Evolutionary conservation across 2,888 invertebrate species (phyloP).

Genomic region (Macrosiphum euphorbiae): DNA sequence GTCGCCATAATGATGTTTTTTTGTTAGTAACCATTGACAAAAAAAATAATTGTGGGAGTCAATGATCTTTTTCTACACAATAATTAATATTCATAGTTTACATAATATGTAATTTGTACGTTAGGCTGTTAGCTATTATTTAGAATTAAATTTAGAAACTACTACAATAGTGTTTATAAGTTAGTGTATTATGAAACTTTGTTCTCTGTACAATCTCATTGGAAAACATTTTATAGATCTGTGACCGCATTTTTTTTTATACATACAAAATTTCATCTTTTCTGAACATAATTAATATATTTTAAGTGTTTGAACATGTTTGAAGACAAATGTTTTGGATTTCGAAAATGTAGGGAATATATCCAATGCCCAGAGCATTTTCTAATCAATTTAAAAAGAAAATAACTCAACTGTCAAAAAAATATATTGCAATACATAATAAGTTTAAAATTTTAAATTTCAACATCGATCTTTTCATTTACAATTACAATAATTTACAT

Average conservation of each 20-base stretch:
- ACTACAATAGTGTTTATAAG: neutral
- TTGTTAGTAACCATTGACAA: too few relatives aligned
- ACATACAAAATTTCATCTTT: neutral
- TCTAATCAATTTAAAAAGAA: slow-evolving; percentile 68
- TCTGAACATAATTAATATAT: neutral
- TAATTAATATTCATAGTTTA: neutral
- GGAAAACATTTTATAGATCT: neutral
- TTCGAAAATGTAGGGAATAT: neutral
- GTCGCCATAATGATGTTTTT: too few relatives aligned
- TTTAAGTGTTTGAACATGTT: neutral
- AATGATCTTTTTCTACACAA: neutral
- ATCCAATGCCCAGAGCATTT: neutral
- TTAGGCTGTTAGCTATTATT: neutral
- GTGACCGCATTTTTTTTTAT: neutral
- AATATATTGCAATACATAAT: slow-evolving; percentile 29
- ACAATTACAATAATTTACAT: slow-evolving; percentile 22
- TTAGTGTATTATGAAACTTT: neutral
- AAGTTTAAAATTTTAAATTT: slow-evolving; percentile 29
- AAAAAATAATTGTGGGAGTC: too few relatives aligned
- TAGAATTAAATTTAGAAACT: neutral
- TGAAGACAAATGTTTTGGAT: neutral
- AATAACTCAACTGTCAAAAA: slow-evolving; percentile 38
- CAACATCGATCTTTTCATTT: neutral
- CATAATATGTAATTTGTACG: neutral
- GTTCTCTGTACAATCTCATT: neutral